phyloP scores from a whole-genome alignment of 2,797 vertebrate species.

The Lophura swinhoii region DNA sequence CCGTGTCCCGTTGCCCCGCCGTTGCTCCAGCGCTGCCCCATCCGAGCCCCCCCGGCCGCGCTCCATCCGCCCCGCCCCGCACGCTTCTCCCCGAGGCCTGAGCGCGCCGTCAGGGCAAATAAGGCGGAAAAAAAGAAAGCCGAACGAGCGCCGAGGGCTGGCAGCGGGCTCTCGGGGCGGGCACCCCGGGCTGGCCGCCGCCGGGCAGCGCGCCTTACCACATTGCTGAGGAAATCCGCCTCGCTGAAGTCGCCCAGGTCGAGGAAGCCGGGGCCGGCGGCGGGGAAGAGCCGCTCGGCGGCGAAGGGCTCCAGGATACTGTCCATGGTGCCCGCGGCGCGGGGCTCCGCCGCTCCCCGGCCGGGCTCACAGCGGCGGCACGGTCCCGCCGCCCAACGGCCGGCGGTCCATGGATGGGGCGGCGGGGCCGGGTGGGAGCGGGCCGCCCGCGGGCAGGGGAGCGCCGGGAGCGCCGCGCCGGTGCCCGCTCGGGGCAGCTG shows the following conservation, averaged over 20 bases:
- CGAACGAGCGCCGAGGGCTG: not conserved
- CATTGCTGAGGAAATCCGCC: constrained; percentile 93
- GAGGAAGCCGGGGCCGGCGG: constrained; percentile 80
- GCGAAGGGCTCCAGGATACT: constrained; percentile 89
- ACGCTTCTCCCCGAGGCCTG: not conserved
- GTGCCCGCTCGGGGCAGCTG: constrained; percentile 57
- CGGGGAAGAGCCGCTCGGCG: constrained; percentile 88
- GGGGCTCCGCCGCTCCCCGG: constrained; percentile 19
- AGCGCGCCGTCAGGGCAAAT: not conserved
- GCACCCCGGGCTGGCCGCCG: not conserved
- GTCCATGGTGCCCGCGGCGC: constrained; percentile 83
- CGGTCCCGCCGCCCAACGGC: constrained; percentile 47
- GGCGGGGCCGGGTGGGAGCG: not conserved
- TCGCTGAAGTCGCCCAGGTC: constrained; percentile 93
- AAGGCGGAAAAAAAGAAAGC: not conserved
- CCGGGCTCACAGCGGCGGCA: constrained; percentile 57
- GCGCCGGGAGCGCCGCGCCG: not conserved
- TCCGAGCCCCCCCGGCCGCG: not conserved
- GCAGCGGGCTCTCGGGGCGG: not conserved
- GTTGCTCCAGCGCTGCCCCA: not conserved
- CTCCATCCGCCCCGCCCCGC: not conserved
- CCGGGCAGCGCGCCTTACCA: constrained; percentile 80
- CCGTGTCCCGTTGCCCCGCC: no score
- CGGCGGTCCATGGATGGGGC: not conserved
- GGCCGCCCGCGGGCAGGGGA: not conserved